Percentiles rank a stretch among this genome's conserved stretches.
phyloP scores from a whole-genome alignment of 2,797 vertebrate species.

The Pagetopsis macropterus region DNA sequence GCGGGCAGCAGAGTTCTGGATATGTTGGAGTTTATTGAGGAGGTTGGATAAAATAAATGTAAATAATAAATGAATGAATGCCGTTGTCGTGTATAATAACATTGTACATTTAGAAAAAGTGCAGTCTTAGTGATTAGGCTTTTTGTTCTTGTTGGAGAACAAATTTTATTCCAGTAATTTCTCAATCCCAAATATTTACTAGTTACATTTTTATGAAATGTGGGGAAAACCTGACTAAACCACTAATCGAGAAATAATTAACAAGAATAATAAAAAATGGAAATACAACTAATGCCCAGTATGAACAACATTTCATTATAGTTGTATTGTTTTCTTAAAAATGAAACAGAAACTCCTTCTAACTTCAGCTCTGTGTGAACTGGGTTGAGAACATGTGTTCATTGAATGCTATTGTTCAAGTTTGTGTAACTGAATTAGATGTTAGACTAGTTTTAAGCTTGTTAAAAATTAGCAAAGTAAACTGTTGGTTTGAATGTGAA shows the following conservation, averaged over 20 bases:
- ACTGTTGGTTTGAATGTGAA: constrained; percentile 42
- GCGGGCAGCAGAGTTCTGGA: too few relatives aligned
- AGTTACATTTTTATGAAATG: not conserved
- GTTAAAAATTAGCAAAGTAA: constrained; percentile 29
- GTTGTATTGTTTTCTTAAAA: not conserved
- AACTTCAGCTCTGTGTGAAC: not conserved
- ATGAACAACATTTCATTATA: not conserved
- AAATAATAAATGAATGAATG: not conserved
- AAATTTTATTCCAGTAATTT: too few relatives aligned
- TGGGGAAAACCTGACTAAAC: not conserved
- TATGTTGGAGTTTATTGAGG: too few relatives aligned
- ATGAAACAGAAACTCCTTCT: not conserved
- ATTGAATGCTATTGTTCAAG: not conserved
- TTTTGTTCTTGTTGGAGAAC: not conserved
- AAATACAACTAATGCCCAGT: too few relatives aligned
- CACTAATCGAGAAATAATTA: not conserved
- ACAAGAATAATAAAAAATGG: not conserved
- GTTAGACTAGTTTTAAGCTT: constrained; percentile 2
- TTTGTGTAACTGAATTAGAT: constrained; percentile 7
- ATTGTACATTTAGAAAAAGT: too few relatives aligned
- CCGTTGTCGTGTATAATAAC: too few relatives aligned
- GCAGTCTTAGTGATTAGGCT: too few relatives aligned
- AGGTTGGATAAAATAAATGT: too few relatives aligned
- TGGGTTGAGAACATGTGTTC: not conserved
- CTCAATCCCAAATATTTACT: not conserved